phyloP scores from a whole-genome alignment of 2,113 vertebrate species.

The Alouatta palliata region DNA sequence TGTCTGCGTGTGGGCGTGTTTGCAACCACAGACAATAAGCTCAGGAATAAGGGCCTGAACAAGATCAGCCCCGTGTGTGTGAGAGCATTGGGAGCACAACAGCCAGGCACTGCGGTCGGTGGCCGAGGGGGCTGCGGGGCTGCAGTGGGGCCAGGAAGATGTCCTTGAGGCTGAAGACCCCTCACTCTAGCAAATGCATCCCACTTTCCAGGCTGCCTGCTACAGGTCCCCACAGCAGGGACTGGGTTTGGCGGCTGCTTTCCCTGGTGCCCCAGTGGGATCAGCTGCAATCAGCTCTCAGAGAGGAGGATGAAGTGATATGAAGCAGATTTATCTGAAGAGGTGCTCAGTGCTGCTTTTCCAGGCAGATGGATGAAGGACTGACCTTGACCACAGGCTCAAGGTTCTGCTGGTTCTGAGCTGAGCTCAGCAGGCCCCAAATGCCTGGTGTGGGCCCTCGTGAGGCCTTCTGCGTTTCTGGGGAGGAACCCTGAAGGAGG shows the following conservation, averaged over 20 bases:
- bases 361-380: no score
- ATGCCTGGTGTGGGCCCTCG: rapidly evolving
- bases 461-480: rapidly evolving
- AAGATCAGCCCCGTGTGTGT: rapidly evolving
- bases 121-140: not conserved
- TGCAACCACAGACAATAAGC: not conserved
- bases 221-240: no score
- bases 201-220: not conserved
- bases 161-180: not conserved
- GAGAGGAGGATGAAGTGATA: not conserved
- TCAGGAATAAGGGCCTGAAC: rapidly evolving
- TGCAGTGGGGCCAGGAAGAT: rapidly evolving
- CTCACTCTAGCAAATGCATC: not conserved
- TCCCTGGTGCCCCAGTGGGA: not conserved
- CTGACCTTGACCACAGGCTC: not conserved
- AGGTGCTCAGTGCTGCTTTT: not conserved
- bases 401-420: rapidly evolving
- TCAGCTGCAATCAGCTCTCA: slow-evolving; percentile 27
- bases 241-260: rapidly evolving
- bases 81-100: rapidly evolving
- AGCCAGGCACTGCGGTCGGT: rapidly evolving
- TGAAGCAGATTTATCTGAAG: slow-evolving; percentile 44
- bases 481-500: rapidly evolving
- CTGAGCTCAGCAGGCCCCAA: not conserved
- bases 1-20: not conserved